Evolutionary conservation across 2,888 invertebrate species (phyloP).

Genomic region (Sepiola atlantica): DNA sequence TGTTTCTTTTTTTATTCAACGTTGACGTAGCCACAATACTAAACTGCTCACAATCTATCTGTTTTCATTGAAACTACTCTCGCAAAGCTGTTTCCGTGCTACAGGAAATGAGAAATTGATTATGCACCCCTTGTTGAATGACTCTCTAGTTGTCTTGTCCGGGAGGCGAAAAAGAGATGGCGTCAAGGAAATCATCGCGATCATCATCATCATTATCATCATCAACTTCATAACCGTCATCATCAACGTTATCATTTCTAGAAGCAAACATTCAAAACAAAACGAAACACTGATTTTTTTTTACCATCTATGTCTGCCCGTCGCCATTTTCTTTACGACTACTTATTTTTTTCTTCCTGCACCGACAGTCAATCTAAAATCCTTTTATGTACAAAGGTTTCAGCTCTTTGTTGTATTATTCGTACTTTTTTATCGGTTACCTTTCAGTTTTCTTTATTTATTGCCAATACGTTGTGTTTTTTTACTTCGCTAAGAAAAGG

Average conservation of each 20-base stretch:
- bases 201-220: too few relatives aligned
- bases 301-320: neutral
- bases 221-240: neutral
- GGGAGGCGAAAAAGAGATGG: conserved; percentile 12
- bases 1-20: neutral
- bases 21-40: conserved; percentile 32
- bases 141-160: conserved; percentile 32
- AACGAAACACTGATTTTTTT: neutral
- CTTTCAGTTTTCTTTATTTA: neutral
- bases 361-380: conserved; percentile 20
- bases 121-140: neutral
- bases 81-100: conserved; percentile 32
- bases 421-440: neutral
- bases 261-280: conserved; percentile 18
- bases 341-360: neutral
- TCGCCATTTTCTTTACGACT: neutral
- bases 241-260: neutral
- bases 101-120: conserved; percentile 21
- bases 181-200: neutral
- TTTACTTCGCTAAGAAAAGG: neutral
- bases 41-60: conserved; percentile 19
- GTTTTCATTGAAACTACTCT: conserved; percentile 23
- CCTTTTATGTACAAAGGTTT: conserved; percentile 32
- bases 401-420: neutral
- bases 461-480: neutral